A percentile compares a stretch with the other conserved stretches of the same genome.
Conservation (phyloP, 2,888 invertebrate species). For the Halocaridina rubra region DNA sequence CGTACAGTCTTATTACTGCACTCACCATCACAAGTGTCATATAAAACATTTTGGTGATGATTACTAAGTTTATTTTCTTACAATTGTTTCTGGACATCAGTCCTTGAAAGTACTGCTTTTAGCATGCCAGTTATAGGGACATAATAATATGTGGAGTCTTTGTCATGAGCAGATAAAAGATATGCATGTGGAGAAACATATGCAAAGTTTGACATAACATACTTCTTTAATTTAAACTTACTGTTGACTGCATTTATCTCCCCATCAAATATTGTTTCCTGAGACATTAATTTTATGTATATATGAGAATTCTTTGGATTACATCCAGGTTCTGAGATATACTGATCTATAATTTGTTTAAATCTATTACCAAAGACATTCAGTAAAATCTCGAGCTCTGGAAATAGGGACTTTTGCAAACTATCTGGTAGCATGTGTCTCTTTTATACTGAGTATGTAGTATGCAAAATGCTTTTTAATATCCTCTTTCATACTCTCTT, state of each 20-base stretch:
- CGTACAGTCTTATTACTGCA: background rate
- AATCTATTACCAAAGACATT: background rate
- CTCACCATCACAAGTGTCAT: constrained; percentile 20
- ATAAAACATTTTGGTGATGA: background rate
- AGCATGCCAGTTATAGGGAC: background rate
- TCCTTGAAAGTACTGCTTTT: background rate
- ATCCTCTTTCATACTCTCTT: background rate
- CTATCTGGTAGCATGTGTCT: background rate
- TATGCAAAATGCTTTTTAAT: background rate
- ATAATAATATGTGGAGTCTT: background rate
- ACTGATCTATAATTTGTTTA: too few species aligned
- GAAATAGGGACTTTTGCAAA: background rate
- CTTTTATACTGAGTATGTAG: background rate
- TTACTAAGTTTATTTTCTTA: background rate
- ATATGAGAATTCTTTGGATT: background rate
- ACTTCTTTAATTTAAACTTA: background rate
- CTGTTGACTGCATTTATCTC: background rate
- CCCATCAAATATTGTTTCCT: background rate
- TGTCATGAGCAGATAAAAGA: background rate
- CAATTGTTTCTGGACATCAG: background rate
- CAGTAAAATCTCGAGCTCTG: background rate
- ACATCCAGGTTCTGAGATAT: background rate
- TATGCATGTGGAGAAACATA: background rate
- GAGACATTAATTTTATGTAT: background rate
- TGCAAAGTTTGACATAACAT: background rate